phyloP scores from a whole-genome alignment of 2,888 invertebrate genomes.

The Parnassius glacialis region DNA sequence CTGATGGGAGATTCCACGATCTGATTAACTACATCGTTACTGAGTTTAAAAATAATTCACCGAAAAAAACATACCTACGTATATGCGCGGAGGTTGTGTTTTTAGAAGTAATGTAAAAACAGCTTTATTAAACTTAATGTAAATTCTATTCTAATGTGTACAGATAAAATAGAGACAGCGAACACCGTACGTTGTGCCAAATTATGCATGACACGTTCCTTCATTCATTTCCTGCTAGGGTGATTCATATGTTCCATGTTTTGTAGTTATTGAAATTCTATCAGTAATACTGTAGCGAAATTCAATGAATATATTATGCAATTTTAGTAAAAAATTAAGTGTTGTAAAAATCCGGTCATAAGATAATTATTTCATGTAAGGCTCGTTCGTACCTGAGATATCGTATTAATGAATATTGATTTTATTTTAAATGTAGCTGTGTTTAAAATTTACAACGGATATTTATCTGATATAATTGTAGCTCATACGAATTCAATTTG shows the following conservation, averaged over 20 bases:
- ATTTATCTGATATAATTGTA: not conserved
- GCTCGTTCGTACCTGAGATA: constrained; percentile 24
- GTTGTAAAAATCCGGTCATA: constrained; percentile 4
- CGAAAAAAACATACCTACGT: too few relatives aligned
- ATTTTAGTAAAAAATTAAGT: constrained; percentile 2
- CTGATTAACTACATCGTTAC: too few relatives aligned
- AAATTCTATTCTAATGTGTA: too few relatives aligned
- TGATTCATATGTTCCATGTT: constrained; percentile 10
- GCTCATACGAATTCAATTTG: not conserved
- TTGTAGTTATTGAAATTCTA: constrained; percentile 4
- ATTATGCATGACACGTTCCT: constrained; percentile 13
- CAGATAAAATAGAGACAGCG: too few relatives aligned
- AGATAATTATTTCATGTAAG: constrained; percentile 18
- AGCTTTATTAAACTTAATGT: too few relatives aligned
- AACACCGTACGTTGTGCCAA: not conserved
- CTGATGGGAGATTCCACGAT: too few relatives aligned
- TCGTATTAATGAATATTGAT: constrained; percentile 10
- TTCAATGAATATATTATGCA: constrained; percentile 3
- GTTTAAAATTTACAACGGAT: constrained; percentile 3
- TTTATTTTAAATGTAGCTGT: constrained; percentile 1
- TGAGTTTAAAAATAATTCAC: too few relatives aligned
- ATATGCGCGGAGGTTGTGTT: too few relatives aligned
- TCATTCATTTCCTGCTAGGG: not conserved
- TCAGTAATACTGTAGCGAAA: not conserved
- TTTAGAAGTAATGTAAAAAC: too few relatives aligned